Conservation (phyloP, 2,113 vertebrate genomes). For the Potamarius usumacintae region DNA sequence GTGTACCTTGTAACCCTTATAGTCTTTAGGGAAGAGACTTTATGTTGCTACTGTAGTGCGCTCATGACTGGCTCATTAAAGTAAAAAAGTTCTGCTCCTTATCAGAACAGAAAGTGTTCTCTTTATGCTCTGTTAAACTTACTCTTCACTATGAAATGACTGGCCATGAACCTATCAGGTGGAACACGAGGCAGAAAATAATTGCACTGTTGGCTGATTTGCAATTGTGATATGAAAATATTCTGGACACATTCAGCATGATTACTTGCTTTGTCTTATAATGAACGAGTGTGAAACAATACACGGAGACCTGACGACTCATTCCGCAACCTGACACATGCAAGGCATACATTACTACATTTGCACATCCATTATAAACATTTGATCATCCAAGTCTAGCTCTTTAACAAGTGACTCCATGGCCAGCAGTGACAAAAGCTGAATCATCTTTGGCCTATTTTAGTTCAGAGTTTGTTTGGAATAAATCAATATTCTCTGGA, state of each 20-base stretch:
- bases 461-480: neutral
- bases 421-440: neutral
- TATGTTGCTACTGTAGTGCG: neutral
- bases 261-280: neutral
- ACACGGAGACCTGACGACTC: no score
- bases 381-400: neutral
- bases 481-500: neutral
- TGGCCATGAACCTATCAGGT: neutral
- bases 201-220: neutral
- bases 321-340: neutral
- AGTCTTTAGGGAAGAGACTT: neutral
- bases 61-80: neutral
- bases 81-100: neutral
- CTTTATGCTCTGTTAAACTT: neutral
- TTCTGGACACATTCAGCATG: neutral
- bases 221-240: neutral
- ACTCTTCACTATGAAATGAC: neutral
- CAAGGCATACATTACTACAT: neutral
- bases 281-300: neutral
- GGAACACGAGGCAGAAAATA: neutral
- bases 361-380: neutral
- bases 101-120: neutral
- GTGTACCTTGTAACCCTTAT: neutral
- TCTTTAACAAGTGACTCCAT: neutral
- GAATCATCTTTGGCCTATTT: neutral